Percentiles rank a stretch among this genome's conserved stretches.
phyloP scores from a whole-genome alignment of 2,797 vertebrate species.

The Tapirus indicus region DNA sequence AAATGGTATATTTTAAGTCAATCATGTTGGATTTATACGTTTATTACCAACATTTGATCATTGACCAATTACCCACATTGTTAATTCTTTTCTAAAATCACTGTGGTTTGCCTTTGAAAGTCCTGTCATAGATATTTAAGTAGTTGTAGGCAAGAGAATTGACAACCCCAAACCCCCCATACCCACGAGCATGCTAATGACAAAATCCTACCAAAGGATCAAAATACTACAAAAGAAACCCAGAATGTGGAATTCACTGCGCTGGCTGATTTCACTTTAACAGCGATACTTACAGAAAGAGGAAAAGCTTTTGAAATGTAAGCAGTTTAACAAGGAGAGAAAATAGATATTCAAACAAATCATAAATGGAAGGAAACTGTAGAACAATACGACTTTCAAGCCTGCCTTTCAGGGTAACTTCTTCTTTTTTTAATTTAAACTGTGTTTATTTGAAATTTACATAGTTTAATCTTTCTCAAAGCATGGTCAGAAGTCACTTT shows the following conservation, averaged over 20 bases:
- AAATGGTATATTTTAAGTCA: neutral
- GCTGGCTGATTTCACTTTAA: constrained; percentile 76
- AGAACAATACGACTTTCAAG: constrained; percentile 74
- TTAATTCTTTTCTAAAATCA: constrained; percentile 52
- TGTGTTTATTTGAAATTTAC: constrained; percentile 64
- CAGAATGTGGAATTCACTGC: constrained; percentile 78
- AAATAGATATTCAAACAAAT: constrained; percentile 83
- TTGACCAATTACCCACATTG: neutral
- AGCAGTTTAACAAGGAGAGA: constrained; percentile 77
- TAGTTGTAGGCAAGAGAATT: constrained; percentile 72
- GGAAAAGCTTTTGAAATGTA: constrained; percentile 85
- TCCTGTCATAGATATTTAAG: constrained; percentile 30
- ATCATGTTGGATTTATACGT: neutral
- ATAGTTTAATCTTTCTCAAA: constrained; percentile 54
- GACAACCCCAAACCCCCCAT: constrained; percentile 21
- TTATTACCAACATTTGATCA: constrained; percentile 19
- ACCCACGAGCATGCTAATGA: constrained; percentile 57
- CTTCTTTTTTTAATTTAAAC: constrained; percentile 58
- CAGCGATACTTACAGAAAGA: constrained; percentile 84
- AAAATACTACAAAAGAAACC: constrained; percentile 70
- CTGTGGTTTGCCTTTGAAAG: constrained; percentile 74
- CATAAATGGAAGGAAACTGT: constrained; percentile 66
- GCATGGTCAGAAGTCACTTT: neutral
- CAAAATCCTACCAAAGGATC: constrained; percentile 74
- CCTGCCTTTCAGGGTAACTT: constrained; percentile 42